Evolutionary conservation across 2,797 vertebrate species (phyloP), one percentile per base, ranked within the genome.

Genomic region (Thalassophryne amazonica): DNA sequence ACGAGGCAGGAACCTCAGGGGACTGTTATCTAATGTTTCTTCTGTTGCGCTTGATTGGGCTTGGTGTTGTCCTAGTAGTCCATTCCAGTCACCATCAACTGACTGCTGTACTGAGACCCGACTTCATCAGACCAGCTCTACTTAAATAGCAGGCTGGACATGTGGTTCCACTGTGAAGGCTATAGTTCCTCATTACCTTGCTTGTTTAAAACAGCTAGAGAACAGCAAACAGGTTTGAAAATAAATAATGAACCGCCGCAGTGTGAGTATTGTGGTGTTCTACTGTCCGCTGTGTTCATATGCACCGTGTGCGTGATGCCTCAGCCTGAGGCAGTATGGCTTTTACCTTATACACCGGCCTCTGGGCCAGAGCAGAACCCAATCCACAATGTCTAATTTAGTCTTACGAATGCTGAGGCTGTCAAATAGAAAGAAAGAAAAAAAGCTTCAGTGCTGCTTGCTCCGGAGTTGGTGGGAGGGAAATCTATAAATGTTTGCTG

Each of bases 101-200:
- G 74, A 35, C 41, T 16, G 63, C 63, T 6, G 58, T 63, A 76
- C 78, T 77, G 17, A 69, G 51, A 50, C 73, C 64, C 86, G 80
- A 86, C 82, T 85, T 80, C 86, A 87, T 86, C 81, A 81, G 83
- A 86, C 69, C 83, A 65, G 60, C 43, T 67, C 32, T 75, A 77
- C 81, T 80, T 78, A 84, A 84, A 85, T 79, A 86, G 82, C 65
- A 60, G 50, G 49, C 28, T 70, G 43, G 69, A 78, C 84, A 83
- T 83, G 85, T 85, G 84, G 70, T 56, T 60, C 30, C 46, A 11
- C 27, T 9, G 9, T 54, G 59, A 65, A 9, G 40, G 55, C 54
- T 22, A n/a, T n/a, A 55, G 14, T 47, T 76, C 64, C 71, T 77
- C 69, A 50, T 70, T 67, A 62, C 53, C 27, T 43, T 11, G 7